Evolutionary conservation across 1,140 invertebrate genomes (phyloP), one percentile per base, ranked within the genome.

Genomic region (Trichonephila clavata): DNA sequence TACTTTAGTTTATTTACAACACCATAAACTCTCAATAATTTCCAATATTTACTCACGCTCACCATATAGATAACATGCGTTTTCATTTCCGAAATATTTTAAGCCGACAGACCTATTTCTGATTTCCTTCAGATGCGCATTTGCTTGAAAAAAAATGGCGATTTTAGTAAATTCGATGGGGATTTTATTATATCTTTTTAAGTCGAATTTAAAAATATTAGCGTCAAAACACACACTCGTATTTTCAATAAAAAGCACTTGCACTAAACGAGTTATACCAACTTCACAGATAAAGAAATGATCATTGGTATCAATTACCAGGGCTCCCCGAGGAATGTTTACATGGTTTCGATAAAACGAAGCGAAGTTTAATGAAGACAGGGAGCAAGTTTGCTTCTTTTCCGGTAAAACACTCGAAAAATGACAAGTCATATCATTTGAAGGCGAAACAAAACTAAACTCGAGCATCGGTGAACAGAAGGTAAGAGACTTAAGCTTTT

Each of bases 391-490:
- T 84, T 60, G n/a, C 83, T 84, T 84, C 83, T 84, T 84, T 84
- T 77, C 71, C 32, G 1, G 83, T 16, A 84, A 57, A 71, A 77
- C 50, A 21, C n/a, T 27, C n/a, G n/a, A 71, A 71, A 65, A 71
- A 89, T 77, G 32, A 89, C 61, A 89, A 89, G 87, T 43, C 68
- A 77, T 77, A 89, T 77, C 87, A 71, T 59, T 71, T 77, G 68
- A n/a, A 57, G 8, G 21, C 68, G 57, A 71, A 77, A 60, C n/a
- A 77, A 89, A 89, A 43, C 61, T 89, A 16, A 84, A 89, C n/a
- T 89, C 87, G 71, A 71, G 24, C 71, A 89, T 57, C 87, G 87
- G 83, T 89, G 77, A 89, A 89, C 87, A 89, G 50, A 39, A 87
- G 87, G 60, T 89, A 89, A 89, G 71, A 77, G 87, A 89, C 87